Conservation (phyloP, 2,113 vertebrate species). For the Chamaea fasciata region DNA sequence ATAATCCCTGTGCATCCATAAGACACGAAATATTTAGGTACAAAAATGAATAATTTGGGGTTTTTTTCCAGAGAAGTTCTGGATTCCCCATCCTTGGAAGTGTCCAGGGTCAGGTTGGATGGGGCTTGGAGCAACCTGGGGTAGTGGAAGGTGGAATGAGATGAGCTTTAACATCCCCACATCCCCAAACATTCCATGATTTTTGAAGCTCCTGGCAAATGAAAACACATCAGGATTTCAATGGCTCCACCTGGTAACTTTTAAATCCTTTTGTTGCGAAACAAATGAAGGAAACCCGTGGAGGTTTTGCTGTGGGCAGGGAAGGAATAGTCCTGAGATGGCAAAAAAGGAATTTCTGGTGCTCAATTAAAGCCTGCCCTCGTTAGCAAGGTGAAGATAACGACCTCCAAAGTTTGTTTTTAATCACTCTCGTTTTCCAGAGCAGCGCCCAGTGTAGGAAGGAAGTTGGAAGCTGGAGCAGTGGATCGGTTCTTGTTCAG, state of each 20-base stretch:
- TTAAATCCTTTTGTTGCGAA: neutral
- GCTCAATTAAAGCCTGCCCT: accelerated
- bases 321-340: neutral
- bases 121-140: neutral
- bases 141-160: neutral
- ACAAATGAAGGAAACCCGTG: neutral
- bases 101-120: neutral
- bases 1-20: neutral
- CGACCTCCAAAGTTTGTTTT: neutral
- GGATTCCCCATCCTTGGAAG: neutral
- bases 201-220: neutral
- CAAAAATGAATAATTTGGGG: neutral
- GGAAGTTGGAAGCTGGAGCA: neutral
- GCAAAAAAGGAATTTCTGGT: neutral
- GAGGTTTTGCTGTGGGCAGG: neutral
- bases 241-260: neutral
- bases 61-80: neutral
- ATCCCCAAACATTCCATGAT: neutral
- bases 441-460: neutral
- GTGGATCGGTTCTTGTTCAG: neutral
- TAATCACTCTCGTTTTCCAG: neutral
- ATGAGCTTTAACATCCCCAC: neutral
- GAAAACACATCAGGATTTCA: neutral
- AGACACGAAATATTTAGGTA: accelerated
- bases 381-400: accelerated